Conservation (phyloP, 1,140 invertebrate species). For the Macrobrachium nipponense region DNA sequence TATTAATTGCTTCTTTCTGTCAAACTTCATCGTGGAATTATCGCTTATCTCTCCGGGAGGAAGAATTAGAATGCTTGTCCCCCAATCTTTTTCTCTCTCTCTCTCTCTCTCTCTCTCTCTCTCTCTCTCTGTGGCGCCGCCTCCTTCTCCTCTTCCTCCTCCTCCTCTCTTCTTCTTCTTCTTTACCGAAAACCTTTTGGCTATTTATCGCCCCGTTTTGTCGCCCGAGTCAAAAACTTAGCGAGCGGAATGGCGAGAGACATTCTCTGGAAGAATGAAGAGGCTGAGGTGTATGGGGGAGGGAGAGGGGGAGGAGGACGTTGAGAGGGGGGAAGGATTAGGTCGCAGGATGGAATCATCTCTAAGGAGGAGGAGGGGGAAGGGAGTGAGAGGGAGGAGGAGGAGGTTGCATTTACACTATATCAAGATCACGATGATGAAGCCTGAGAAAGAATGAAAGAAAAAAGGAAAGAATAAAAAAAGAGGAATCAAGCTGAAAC, state of each 20-base stretch:
- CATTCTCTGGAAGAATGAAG: background rate
- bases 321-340: background rate
- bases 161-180: background rate
- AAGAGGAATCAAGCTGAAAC: too few species aligned
- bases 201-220: too few species aligned
- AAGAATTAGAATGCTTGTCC: constrained; percentile 42
- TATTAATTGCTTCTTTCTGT: constrained; percentile 60
- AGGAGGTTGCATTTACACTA: background rate
- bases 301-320: background rate
- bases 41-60: constrained; percentile 41
- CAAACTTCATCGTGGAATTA: constrained; percentile 54
- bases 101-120: constrained; percentile 11
- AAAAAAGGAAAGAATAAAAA: too few species aligned
- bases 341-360: background rate
- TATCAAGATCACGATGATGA: too few species aligned
- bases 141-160: background rate
- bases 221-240: too few species aligned
- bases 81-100: background rate
- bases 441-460: too few species aligned
- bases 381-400: background rate
- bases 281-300: background rate
- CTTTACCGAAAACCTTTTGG: background rate
- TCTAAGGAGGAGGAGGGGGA: background rate
- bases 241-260: too few species aligned
- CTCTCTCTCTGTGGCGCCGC: background rate